phyloP scores from a whole-genome alignment of 2,797 vertebrate genomes.

The Oceanodroma leucorhoa region DNA sequence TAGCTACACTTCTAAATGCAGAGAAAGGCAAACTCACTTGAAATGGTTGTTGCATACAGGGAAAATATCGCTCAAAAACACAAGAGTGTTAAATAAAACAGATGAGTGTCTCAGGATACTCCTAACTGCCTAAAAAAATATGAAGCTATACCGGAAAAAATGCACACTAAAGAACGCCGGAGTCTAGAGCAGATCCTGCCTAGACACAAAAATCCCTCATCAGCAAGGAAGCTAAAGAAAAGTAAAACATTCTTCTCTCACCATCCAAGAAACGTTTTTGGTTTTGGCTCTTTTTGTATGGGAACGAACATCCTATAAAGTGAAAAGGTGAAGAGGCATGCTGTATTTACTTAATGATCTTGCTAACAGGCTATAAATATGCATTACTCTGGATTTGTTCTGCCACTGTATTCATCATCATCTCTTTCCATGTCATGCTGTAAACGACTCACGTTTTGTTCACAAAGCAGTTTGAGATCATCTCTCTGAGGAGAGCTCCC shows the following conservation, averaged over 20 bases:
- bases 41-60: neutral
- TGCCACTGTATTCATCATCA: neutral
- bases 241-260: neutral
- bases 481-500: slow-evolving; percentile 95
- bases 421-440: neutral
- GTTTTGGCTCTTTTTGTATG: neutral
- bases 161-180: fast-evolving
- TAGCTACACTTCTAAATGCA: neutral
- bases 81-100: neutral
- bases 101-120: neutral
- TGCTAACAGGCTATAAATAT: neutral
- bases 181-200: neutral
- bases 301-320: neutral
- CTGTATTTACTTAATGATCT: neutral
- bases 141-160: neutral
- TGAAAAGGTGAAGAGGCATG: neutral
- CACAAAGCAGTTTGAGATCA: slow-evolving; percentile 96
- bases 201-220: neutral
- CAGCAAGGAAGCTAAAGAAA: neutral
- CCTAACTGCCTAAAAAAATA: neutral
- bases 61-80: neutral
- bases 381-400: neutral
- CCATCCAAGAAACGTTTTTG: neutral
- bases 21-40: neutral
- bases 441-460: slow-evolving; percentile 90